Evolutionary conservation across 2,797 vertebrate species (phyloP), one percentile per base, ranked within the genome.

Genomic region (Myiotriccus ornatus): DNA sequence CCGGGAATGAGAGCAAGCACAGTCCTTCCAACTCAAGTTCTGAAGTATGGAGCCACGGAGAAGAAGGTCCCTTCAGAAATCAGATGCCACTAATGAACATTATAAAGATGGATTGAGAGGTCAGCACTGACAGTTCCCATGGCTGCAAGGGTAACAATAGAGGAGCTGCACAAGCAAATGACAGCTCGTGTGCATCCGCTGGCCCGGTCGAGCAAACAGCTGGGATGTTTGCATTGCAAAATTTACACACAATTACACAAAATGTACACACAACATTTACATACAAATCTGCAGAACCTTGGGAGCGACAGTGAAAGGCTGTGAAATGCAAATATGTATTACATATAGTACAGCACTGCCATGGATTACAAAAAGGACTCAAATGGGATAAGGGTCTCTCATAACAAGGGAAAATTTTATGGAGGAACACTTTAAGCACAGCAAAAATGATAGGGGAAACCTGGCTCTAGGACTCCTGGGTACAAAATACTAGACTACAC

Each of bases 261-360:
- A 52, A 30, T 30, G 28, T 4, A 5, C 56, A 49, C 6, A 0
- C 28, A 52, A 30, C 18, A 30, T 30, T 52, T 52, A 30, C 50
- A 30, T 30, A 21, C 32, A 20, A 2, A 6, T 17, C 82, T 60
- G 68, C 68, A 64, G 82, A 39, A 34, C 34, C 63, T 52, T 13
- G 68, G 28, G 67, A 74, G 68, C 52, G 52, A 18, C 41, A 28
- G 64, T 4, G 57, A 41, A 34, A 82, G 28, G 81, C 67, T 84
- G 76, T 44, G 50, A 52, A 52, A 30, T 52, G 18, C 50, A 80
- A 52, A 12, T 13, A 9, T 0, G 0, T 4, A 17, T 12, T 34
- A 3, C 2, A 14, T 22, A 19, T 0, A 16, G 49, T 2, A 10
- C 47, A 46, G 84, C 3, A 3, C 52, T 35, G 1, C 3, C 23